Conservation (phyloP, 1,140 invertebrate species). For the Macrocentrus cingulum region DNA sequence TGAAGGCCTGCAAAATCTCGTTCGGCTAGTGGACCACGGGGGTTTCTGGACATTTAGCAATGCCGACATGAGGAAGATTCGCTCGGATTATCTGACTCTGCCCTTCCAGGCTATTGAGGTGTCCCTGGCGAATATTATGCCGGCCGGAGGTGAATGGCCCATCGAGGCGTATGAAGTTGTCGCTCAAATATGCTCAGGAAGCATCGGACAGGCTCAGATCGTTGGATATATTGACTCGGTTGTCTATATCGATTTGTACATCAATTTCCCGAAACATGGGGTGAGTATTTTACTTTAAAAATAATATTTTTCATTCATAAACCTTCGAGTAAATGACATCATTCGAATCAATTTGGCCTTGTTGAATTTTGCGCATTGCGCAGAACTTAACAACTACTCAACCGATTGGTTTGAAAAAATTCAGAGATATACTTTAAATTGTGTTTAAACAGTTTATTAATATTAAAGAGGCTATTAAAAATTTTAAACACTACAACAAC, state of each 20-base stretch:
- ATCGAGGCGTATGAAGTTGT: constrained; percentile 75
- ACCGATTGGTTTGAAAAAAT: too few relatives aligned
- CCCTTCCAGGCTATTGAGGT: constrained; percentile 97
- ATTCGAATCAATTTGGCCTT: too few relatives aligned
- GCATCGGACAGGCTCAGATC: constrained; percentile 84
- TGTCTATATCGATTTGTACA: constrained; percentile 47
- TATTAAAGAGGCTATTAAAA: too few relatives aligned
- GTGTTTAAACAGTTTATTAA: too few relatives aligned
- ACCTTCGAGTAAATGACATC: too few relatives aligned
- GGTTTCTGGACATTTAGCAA: constrained; percentile 82
- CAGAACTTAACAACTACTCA: too few relatives aligned
- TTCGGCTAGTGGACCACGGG: constrained; percentile 92
- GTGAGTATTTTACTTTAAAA: constrained; percentile 32
- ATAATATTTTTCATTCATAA: constrained; percentile 21
- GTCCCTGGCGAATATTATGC: constrained; percentile 84
- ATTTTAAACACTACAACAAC: too few relatives aligned
- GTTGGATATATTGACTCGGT: constrained; percentile 71
- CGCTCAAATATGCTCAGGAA: constrained; percentile 73
- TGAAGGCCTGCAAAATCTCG: constrained; percentile 71
- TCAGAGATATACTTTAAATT: too few relatives aligned
- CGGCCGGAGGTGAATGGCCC: constrained; percentile 73
- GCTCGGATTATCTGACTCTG: constrained; percentile 86
- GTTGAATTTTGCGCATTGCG: too few relatives aligned
- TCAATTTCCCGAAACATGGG: constrained; percentile 48
- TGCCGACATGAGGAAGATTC: constrained; percentile 79